Evolutionary conservation across 2,888 invertebrate genomes (phyloP).

Genomic region (Nineta flava): DNA sequence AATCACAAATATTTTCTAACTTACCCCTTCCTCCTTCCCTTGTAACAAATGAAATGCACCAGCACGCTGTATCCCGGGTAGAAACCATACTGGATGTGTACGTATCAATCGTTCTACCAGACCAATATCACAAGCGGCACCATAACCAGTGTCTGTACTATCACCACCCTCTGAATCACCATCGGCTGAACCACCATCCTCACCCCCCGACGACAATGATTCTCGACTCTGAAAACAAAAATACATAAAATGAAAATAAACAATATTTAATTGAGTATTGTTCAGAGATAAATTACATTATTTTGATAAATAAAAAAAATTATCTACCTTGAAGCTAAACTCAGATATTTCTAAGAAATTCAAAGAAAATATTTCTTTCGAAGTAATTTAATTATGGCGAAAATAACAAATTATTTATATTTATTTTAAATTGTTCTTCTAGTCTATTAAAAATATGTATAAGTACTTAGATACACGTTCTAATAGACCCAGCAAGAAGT

Average conservation of each 20-base stretch:
- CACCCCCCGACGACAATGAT: constrained; percentile 47
- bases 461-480: too few relatives aligned
- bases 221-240: constrained; percentile 40
- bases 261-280: background rate
- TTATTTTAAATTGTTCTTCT: too few relatives aligned
- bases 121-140: constrained; percentile 69
- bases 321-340: background rate
- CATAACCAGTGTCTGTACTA: constrained; percentile 41
- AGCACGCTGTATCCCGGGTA: constrained; percentile 82
- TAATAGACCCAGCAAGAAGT: too few relatives aligned
- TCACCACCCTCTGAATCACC: constrained; percentile 33
- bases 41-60: constrained; percentile 89
- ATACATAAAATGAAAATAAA: constrained; percentile 5
- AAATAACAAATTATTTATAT: too few relatives aligned
- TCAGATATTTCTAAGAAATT: too few relatives aligned
- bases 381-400: too few relatives aligned
- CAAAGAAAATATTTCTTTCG: too few relatives aligned
- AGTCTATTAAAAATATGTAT: too few relatives aligned
- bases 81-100: constrained; percentile 91
- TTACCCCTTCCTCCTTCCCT: constrained; percentile 82
- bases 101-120: constrained; percentile 75
- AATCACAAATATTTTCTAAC: constrained; percentile 18
- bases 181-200: constrained; percentile 28
- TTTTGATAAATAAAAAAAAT: background rate
- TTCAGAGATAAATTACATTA: background rate